Evolutionary conservation across 2,888 invertebrate species (phyloP).

Genomic region (Stenodera caucasica): DNA sequence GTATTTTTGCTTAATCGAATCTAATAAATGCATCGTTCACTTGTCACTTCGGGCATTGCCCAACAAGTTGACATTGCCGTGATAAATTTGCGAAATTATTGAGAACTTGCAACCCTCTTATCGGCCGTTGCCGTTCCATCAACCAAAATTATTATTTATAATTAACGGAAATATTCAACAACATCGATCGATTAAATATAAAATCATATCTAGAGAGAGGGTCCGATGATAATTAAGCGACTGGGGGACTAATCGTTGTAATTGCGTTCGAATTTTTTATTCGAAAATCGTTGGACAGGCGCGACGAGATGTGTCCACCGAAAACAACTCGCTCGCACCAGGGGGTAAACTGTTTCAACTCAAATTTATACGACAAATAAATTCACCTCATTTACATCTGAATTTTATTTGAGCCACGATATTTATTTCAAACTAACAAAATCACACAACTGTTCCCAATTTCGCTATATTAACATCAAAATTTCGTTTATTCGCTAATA

Average conservation of each 20-base stretch:
- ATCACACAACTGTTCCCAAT: constrained; percentile 22
- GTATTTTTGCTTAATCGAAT: constrained; percentile 10
- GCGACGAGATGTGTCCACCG: constrained; percentile 15
- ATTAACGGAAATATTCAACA: background rate
- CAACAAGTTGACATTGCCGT: constrained; percentile 7
- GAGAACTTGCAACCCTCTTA: background rate
- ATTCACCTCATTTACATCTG: constrained; percentile 38
- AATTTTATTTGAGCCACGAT: constrained; percentile 31
- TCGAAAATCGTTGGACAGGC: constrained; percentile 5
- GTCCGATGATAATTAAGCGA: background rate
- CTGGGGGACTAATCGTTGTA: constrained; percentile 3
- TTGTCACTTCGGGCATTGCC: constrained; percentile 1
- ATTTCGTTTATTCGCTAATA: too few species aligned
- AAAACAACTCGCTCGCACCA: constrained; percentile 36
- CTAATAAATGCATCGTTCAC: constrained; percentile 9
- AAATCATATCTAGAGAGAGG: background rate
- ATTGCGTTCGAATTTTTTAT: constrained; percentile 14
- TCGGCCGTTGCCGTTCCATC: constrained; percentile 1
- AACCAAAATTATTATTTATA: background rate
- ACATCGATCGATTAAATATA: background rate
- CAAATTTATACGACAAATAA: constrained; percentile 42
- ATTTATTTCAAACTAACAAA: constrained; percentile 27
- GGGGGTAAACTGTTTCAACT: constrained; percentile 40
- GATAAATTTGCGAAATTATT: constrained; percentile 8
- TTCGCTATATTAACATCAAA: background rate